Percentiles rank a stretch among this genome's conserved stretches.
Evolutionary conservation across 2,888 invertebrate genomes (phyloP).

Genomic region (Tridacna gigas): DNA sequence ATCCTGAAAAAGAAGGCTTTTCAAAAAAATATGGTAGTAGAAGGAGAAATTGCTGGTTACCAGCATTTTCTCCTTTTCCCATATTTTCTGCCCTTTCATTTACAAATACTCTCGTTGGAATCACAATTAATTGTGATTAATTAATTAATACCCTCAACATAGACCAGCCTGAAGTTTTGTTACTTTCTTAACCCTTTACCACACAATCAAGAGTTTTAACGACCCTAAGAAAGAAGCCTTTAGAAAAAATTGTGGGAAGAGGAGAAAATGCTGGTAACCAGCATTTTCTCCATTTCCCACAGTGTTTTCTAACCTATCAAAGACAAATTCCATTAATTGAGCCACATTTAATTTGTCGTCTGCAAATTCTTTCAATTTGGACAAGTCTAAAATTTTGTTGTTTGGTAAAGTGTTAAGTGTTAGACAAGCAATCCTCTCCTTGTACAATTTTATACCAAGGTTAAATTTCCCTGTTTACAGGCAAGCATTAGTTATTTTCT

Average conservation of each 20-base stretch:
- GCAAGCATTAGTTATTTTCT: conserved; percentile 8
- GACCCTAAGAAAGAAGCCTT: not conserved
- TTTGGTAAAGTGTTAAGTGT: not conserved
- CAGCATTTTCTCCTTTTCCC: no score
- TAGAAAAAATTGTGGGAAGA: not conserved
- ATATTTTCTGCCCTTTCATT: no score
- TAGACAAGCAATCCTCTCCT: not conserved
- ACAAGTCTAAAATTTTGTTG: not conserved
- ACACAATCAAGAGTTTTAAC: not conserved
- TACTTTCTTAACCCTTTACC: conserved; percentile 6
- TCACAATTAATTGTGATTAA: no score
- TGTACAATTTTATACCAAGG: not conserved
- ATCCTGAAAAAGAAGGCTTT: no score
- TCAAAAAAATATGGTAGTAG: no score
- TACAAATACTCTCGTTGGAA: no score
- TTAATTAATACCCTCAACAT: no score
- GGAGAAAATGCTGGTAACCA: not conserved
- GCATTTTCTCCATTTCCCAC: conserved; percentile 5
- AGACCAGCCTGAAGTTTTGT: no score
- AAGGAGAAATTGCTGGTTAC: no score
- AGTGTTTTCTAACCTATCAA: not conserved
- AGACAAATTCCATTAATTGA: not conserved
- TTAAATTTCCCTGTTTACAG: not conserved
- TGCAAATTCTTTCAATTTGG: not conserved
- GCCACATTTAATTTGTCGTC: not conserved